Base-by-base conservation (phyloP, 2,797 vertebrate species). In the Sebastolobus alascanus region DNA sequence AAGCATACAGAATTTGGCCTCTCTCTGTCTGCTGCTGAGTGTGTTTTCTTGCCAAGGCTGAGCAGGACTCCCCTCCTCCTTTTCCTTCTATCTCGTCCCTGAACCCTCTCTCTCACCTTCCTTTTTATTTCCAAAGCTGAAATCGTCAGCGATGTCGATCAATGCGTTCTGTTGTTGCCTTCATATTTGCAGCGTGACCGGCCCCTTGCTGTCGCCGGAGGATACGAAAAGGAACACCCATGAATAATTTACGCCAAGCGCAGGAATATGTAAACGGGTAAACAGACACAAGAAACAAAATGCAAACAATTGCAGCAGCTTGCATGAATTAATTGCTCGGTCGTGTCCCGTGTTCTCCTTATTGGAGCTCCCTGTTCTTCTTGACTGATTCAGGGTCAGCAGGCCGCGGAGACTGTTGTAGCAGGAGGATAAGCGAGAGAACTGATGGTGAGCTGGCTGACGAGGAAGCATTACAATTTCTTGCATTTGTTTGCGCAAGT, bases 231-330 rank as follows among this genome's bases (percentile, higher is more conserved):
- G 75, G 80, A 90, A 84, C 86, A 91, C 6, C 75, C 59, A 87
- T 93, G 87, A 93, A 93, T 94, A 90, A 92, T 93, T 91, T 86
- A 92, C 75, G 2, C 46, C 56, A 11, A 80, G 80, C 0, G 50
- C 67, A 87, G 86, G 88, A 88, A 88, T 89, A 92, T 90, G 82
- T 85, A 77, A 93, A 84, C 43, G 78, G 70, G 63, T 87, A 91
- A 93, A 90, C 82, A 90, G 88, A 85, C 87, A 83, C 86, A 79
- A 87, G 82, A 89, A 91, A 90, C 81, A 91, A 94, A 93, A 90
- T 81, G 80, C 81, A 84, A 84, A 89, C 80, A 91, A 87, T 91
- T 72, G 85, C 71, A 71, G 85, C 70, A 77, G 87, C 86, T 77
- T 76, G 80, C 82, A 80, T 85, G 69, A 87, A 89, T 88, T 84